Base-by-base conservation (phyloP, 2,113 vertebrate genomes). In the Leptosomus discolor region DNA sequence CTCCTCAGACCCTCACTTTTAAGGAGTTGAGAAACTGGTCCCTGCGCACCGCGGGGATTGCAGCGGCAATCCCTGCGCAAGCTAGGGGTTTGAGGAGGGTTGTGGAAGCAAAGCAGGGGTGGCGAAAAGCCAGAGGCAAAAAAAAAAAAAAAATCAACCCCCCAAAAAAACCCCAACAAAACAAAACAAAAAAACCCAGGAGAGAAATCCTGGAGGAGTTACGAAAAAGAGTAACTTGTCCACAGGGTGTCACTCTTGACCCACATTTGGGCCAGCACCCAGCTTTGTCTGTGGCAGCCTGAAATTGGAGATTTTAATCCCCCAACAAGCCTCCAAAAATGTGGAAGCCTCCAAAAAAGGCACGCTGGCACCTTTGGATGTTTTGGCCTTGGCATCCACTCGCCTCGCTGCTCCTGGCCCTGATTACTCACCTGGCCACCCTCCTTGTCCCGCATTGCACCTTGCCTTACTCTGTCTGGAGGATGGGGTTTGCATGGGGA, bases 241-340 rank as follows among this genome's bases (percentile, higher is more conserved):
- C 98, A 98, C 98, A 98, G 36, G 98, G 98, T 98, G 98, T 98
- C 98, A 98, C 97, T 97, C 96, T 98, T 98, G 97, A 97, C 94
- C 96, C 97, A 92, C 43, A 67, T 94, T 97, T 98, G 88, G 69
- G 64, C 85, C 94, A 65, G 51, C 64, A 83, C 54, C 34, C 90
- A 48, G 34, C 19, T 61, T 57, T 34, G 20, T 51, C 92, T 75
- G 56, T 36, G 94, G 95, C 94, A 94, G 32, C 90, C 21, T 69
- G 82, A 97, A 95, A 96, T 11, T 2, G 24, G 61, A 51, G 36
- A 8, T 10, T 54, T 92, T 37, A 32, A 37, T 34, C 65, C 76
- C 36, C 20, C 51, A 30, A 24, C 19, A 39, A 69, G 36, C 3
- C 16, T 60, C 48, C 16, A 7, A 34, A 86, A 87, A 85, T 11